phyloP scores from a whole-genome alignment of 1,140 invertebrate genomes.

The Spodoptera frugiperda region DNA sequence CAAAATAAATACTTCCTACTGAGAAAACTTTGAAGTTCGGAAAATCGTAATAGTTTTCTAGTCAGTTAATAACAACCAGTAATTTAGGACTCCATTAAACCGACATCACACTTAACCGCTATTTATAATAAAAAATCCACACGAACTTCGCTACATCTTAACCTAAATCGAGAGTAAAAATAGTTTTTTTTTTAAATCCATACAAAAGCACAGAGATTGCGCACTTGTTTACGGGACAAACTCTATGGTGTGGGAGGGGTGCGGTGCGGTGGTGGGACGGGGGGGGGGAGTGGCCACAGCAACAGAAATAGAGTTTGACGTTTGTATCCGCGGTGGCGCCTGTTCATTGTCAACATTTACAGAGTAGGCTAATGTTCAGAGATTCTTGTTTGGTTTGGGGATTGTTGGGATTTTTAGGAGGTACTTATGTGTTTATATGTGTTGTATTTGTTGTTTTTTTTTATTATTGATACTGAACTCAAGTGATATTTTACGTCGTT shows the following conservation, averaged over 20 bases:
- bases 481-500: no score
- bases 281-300: slow-evolving; percentile 63
- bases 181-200: slow-evolving; percentile 57
- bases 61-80: not conserved
- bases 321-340: slow-evolving; percentile 83
- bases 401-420: not conserved
- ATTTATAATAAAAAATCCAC: slow-evolving; percentile 16
- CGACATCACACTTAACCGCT: not conserved
- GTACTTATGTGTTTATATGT: no score
- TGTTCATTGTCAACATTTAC: slow-evolving; percentile 83
- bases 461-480: no score
- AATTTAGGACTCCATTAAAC: slow-evolving; percentile 1
- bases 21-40: not conserved
- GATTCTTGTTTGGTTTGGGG: not conserved
- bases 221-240: slow-evolving; percentile 63
- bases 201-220: slow-evolving; percentile 59
- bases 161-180: slow-evolving; percentile 49
- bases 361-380: slow-evolving; percentile 62
- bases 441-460: no score
- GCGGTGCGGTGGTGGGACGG: slow-evolving; percentile 33
- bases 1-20: no score
- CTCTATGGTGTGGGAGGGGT: slow-evolving; percentile 33
- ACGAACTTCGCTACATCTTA: slow-evolving; percentile 25
- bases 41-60: not conserved
- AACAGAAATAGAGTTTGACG: slow-evolving; percentile 84